Conservation (phyloP, 2,888 invertebrate genomes). For the Caenorhabditis becei region DNA sequence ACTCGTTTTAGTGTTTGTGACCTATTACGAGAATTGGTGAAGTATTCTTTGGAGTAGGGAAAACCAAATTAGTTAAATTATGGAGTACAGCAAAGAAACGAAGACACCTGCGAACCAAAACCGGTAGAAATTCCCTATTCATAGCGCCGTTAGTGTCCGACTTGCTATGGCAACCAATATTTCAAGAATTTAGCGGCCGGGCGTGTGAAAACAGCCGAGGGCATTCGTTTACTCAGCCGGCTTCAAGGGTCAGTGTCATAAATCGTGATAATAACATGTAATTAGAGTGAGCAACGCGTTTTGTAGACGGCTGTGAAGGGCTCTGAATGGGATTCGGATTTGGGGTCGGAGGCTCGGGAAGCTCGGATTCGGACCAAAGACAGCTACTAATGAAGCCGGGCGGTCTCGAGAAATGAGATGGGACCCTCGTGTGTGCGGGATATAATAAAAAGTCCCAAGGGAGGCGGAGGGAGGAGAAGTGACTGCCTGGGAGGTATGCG, state of each 20-base stretch:
- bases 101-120: not conserved
- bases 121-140: slow-evolving; percentile 2
- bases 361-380: not conserved
- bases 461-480: slow-evolving; percentile 31
- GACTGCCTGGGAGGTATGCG: slow-evolving; percentile 55
- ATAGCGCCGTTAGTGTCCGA: not conserved
- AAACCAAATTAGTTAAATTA: slow-evolving; percentile 30
- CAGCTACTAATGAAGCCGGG: slow-evolving; percentile 11
- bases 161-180: slow-evolving; percentile 19
- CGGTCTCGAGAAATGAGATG: slow-evolving; percentile 28
- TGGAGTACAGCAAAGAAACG: not conserved
- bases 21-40: not conserved
- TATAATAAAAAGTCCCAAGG: slow-evolving; percentile 57
- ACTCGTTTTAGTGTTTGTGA: not conserved
- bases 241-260: not conserved
- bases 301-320: not conserved
- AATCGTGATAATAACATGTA: slow-evolving; percentile 4
- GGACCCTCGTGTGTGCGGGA: slow-evolving; percentile 28
- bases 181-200: not conserved
- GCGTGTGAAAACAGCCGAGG: not conserved
- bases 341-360: too few species aligned
- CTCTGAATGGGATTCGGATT: too few species aligned
- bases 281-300: not conserved
- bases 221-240: slow-evolving; percentile 1
- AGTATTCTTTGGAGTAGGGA: slow-evolving; percentile 3